Base-by-base conservation (phyloP, 2,113 vertebrate species). In the Daboia siamensis region DNA sequence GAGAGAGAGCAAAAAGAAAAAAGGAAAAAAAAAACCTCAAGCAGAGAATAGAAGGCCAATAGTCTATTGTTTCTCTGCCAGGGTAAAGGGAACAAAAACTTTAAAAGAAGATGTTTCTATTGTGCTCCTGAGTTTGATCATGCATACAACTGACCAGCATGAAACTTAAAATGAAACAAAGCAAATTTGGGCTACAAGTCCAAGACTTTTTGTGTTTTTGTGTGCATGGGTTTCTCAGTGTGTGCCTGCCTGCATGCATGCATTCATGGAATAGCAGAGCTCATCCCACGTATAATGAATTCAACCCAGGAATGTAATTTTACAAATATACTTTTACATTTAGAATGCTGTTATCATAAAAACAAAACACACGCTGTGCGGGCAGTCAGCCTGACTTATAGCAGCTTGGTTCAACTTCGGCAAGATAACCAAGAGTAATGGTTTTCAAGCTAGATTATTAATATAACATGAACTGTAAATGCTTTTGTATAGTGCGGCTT, bases 381-480 rank as follows among this genome's bases (percentile, higher is more conserved):
- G 95, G 93, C 96, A 97, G 97, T 94, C 96, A 96, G 92, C 92
- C 96, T 98, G 97, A 97, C 98, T 97, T 98, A 97, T 1, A 96
- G 96, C 96, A 96, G 96, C 95, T 97, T 92, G 0, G 92, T 95
- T 97, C 96, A 97, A 97, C 96, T 88, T 64, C 93, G 48, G 96
- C 95, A 96, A 98, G 97, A 98, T 97, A 98, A 98, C 97, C 96
- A 97, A 97, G 97, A 98, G 96, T 97, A 98, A 98, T 98, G 97
- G 93, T 91, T 97, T 98, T 97, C 97, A 97, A 95, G 97, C 97
- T 96, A 95, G 96, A 96, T 95, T 97, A 98, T 98, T 98, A 98
- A 98, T 97, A 98, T 97, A 98, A 98, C 97, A 98, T 98, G 97
- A 98, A 97, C 97, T 95, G 96, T 97, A 97, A 98, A 97, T 94